Conservation (phyloP, 2,113 vertebrate genomes). For the Lonchura striata region DNA sequence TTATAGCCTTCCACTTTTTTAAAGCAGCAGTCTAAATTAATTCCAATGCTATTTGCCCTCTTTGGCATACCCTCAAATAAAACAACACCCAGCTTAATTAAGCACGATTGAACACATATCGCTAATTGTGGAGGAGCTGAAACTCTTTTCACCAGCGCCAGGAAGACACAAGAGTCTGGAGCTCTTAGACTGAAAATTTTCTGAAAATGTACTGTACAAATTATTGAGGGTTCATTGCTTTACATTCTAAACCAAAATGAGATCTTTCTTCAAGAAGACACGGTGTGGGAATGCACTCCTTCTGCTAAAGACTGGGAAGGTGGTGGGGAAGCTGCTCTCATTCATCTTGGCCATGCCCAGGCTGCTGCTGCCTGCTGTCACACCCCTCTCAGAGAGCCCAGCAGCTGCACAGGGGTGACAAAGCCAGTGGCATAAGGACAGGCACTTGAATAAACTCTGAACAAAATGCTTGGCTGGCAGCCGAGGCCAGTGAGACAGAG, state of each 20-base stretch:
- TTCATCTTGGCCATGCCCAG: neutral
- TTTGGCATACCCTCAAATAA: neutral
- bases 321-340: neutral
- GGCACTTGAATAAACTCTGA: neutral
- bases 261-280: no score
- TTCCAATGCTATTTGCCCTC: neutral
- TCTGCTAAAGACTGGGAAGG: neutral
- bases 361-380: neutral
- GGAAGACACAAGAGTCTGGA: neutral
- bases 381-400: neutral
- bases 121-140: neutral
- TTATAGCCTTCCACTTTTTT: neutral
- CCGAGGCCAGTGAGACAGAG: neutral
- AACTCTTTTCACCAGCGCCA: neutral
- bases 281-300: neutral
- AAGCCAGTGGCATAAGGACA: neutral
- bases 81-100: neutral
- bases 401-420: neutral
- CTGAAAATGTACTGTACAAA: neutral
- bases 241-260: neutral
- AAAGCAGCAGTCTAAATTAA: neutral
- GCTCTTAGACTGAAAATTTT: neutral
- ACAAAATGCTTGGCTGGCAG: neutral
- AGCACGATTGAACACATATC: rapidly evolving
- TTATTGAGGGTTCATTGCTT: neutral